Evolutionary conservation across 2,113 vertebrate genomes (phyloP), one percentile per base, ranked within the genome.

Genomic region (Myotis brandtii): DNA sequence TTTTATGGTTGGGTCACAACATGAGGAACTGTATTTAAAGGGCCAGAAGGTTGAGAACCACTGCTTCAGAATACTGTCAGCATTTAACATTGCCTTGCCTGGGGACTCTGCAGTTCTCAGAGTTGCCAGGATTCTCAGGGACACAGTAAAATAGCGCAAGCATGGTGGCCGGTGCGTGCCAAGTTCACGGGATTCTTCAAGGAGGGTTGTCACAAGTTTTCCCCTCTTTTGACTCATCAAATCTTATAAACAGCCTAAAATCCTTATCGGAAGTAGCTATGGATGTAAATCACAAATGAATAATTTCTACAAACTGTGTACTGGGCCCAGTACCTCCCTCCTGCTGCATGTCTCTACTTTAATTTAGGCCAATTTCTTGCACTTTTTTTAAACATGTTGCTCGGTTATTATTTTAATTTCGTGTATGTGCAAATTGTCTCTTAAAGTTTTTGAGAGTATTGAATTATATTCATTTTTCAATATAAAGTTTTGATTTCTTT

Each of bases 1-100:
- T 43, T 43, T 43, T 43, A 43, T 43, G 43, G 43, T 43, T 43
- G 43, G 43, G 43, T 43, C 43, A 43, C 43, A 43, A 43, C 43
- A 43, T 43, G 6, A 43, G 7, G 43, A 43, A 43, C 43, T 43
- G 43, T 43, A 43, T 43, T 43, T 43, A 43, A 43, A 43, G 43
- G 43, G 43, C 43, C 43, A 43, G 43, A 43, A 43, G 5, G 40
- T 43, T 6, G 40, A 43, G 40, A 43, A 43, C 40, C 40, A 43
- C 40, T 43, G 40, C 94, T 77, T 96, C 40, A 91, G 59, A 75
- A 59, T 11, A 8, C 32, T 54, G 21, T 82, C 34, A 54, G 54
- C 50, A n/a, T 81, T 83, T 95, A 90, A 69, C 62, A 62, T 80
- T 56, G 75, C 81, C 67, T 89, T 93, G 93, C 89, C 67, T 93